Evolutionary conservation across 64 coral and sea anemone genomes (phyloP).

Genomic region (Anthopleura sola): DNA sequence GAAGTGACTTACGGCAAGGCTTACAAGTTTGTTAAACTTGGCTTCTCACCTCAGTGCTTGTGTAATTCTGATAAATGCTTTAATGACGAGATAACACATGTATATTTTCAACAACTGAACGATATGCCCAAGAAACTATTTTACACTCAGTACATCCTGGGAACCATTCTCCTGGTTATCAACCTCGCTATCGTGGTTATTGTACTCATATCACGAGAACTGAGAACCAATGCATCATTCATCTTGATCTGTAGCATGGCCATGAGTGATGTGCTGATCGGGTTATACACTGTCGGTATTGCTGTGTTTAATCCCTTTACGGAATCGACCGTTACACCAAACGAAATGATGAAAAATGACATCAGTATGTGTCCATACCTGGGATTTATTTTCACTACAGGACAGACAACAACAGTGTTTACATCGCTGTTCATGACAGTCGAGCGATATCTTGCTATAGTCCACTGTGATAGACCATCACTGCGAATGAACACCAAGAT

Average conservation of each 20-base stretch:
- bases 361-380: conserved; percentile 39
- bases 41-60: conserved; percentile 59
- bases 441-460: conserved; percentile 71
- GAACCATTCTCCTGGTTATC: conserved; percentile 49
- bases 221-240: conserved; percentile 58
- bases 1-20: conserved; percentile 37
- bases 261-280: conserved; percentile 63
- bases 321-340: conserved; percentile 2
- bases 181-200: conserved; percentile 56
- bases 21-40: conserved; percentile 22
- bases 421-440: conserved; percentile 66
- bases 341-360: conserved; percentile 36
- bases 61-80: conserved; percentile 36
- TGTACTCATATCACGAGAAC: conserved; percentile 24
- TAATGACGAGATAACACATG: conserved; percentile 36
- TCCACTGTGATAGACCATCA: conserved; percentile 42
- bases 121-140: conserved; percentile 48
- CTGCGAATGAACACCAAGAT: conserved; percentile 28
- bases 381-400: conserved; percentile 62
- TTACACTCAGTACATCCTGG: conserved; percentile 51
- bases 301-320: conserved; percentile 54
- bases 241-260: conserved; percentile 68
- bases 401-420: conserved; percentile 46
- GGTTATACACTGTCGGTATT: conserved; percentile 54
- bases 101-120: conserved; percentile 49